phyloP scores from a whole-genome alignment of 2,888 invertebrate species.

The Cheilosia soror region DNA sequence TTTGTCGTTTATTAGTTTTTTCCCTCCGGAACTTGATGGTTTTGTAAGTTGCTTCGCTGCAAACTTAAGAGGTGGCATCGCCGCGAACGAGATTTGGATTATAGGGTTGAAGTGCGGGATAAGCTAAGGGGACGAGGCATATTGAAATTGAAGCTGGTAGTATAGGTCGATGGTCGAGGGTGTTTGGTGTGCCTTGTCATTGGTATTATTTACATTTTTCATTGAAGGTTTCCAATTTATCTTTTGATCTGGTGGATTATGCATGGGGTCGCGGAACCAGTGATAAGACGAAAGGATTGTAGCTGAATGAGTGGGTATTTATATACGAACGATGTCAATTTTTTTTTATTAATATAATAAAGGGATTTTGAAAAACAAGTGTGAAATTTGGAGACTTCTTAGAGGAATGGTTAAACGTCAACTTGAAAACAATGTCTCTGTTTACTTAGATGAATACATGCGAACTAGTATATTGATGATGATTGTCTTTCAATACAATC shows the following conservation, averaged over 20 bases:
- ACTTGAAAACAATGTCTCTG: too few relatives aligned
- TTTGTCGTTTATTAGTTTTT: conserved; percentile 77
- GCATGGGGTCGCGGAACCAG: not conserved
- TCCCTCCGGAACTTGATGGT: conserved; percentile 43
- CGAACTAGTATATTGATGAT: too few relatives aligned
- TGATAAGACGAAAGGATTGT: conserved; percentile 2
- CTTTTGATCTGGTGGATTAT: not conserved
- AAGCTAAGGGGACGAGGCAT: not conserved
- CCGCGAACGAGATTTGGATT: conserved; percentile 6
- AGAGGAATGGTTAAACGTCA: too few relatives aligned
- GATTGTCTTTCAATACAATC: too few relatives aligned
- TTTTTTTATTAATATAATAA: too few relatives aligned
- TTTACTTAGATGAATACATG: too few relatives aligned
- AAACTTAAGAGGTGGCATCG: conserved; percentile 10
- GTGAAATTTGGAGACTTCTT: too few relatives aligned
- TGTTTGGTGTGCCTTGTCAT: conserved; percentile 47
- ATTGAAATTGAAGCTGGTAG: conserved; percentile 2
- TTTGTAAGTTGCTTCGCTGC: not conserved
- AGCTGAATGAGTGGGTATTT: not conserved
- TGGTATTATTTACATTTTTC: conserved; percentile 41
- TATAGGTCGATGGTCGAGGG: conserved; percentile 16
- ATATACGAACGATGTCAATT: too few relatives aligned
- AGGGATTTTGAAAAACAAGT: too few relatives aligned
- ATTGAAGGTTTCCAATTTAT: conserved; percentile 20
- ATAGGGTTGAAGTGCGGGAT: conserved; percentile 5